Conservation (phyloP, 2,888 invertebrate genomes). For the Rosalia funebris region DNA sequence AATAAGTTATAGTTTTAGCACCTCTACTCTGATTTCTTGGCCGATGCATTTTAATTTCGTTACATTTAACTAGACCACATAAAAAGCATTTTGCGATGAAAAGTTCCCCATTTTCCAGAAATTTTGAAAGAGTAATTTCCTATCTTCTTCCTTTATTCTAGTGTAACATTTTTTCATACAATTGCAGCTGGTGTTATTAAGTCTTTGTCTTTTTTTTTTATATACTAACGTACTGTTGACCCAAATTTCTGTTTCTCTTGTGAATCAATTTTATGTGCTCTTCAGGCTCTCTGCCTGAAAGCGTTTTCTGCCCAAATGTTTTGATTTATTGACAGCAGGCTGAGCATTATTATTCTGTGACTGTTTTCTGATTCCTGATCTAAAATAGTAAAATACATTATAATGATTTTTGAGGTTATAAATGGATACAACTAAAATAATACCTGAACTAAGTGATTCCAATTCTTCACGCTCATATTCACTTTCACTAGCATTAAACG, state of each 20-base stretch:
- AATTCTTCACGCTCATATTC: conserved; percentile 1
- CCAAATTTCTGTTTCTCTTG: not conserved
- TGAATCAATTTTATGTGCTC: not conserved
- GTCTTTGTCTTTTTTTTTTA: not conserved
- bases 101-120: conserved; percentile 1
- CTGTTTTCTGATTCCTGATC: too few species aligned
- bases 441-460: not conserved
- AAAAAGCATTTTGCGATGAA: conserved; percentile 1
- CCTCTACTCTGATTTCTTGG: too few species aligned
- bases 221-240: not conserved
- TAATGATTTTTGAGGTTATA: not conserved
- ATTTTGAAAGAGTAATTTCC: not conserved
- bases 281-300: conserved; percentile 1
- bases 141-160: not conserved
- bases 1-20: too few species aligned
- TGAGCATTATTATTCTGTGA: not conserved
- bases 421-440: too few species aligned
- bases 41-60: too few species aligned
- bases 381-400: not conserved
- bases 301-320: not conserved
- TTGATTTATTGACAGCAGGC: not conserved
- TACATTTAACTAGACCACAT: too few species aligned
- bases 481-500: not conserved
- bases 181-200: not conserved
- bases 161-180: not conserved